Base-by-base conservation (phyloP, 2,797 vertebrate genomes). In the Hypotaenidia okinawae region DNA sequence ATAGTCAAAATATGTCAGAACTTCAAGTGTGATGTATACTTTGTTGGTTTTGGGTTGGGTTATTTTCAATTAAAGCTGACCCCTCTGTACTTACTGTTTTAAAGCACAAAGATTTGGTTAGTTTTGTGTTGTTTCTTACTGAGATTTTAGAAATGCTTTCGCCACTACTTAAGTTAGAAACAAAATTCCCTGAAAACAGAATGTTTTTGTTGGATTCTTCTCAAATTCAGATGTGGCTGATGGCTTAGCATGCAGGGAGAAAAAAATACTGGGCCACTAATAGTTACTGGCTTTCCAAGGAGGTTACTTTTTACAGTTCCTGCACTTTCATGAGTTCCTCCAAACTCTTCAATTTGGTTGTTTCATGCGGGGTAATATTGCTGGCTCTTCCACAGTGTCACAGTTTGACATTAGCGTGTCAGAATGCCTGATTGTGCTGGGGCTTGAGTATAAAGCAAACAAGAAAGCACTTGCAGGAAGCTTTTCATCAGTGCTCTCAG, bases 311-410 rank as follows among this genome's bases (percentile, higher is more conserved):
- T 37, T 37, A 61, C 10, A 16, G n/a, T 77, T 67, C 21, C 30
- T 47, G 8, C 22, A 5, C 22, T 79, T 93, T 8, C 24, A 57
- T 10, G 12, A 67, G 28, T 67, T 89, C 19, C 28, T 84, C 51
- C 9, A 10, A 54, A 14, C 32, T 52, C 9, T 33, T 86, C 43
- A n/a, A 39, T 69, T 81, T 51, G 32, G 15, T 78, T 0, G 0
- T 59, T 79, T 82, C 7, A 3, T 21, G 9, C 52, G 4, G 6
- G 17, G 15, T 86, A 41, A 21, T 37, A 49, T 43, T 35, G 9
- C 33, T 75, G 57, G 4, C 57, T 90, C 16, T 68, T 73, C 4
- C 1, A 8, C 17, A 35, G 11, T 51, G 35, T 62, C 62, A 37
- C 68, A 52, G 3, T 69, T 61, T 83, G 58, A 72, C 33, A n/a